Conservation (phyloP, 2,113 vertebrate genomes). For the Ictalurus furcatus region DNA sequence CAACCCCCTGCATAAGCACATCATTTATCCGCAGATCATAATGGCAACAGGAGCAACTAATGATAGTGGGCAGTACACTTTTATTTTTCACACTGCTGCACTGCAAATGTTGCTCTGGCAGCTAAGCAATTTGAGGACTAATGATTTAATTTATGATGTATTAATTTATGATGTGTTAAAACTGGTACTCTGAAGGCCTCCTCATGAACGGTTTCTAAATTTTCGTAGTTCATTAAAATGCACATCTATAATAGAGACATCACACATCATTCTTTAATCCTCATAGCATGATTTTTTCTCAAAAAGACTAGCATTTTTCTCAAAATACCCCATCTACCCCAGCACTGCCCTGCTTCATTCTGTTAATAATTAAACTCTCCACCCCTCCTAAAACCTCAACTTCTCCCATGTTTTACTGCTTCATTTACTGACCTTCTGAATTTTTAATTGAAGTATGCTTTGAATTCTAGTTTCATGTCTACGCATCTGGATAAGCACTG, state of each 20-base stretch:
- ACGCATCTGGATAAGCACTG: neutral
- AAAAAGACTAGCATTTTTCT: neutral
- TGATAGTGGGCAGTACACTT: neutral
- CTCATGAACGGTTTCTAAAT: neutral
- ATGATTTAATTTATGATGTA: neutral
- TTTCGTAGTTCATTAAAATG: neutral
- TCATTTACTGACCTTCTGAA: neutral
- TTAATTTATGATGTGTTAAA: neutral
- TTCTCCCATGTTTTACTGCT: neutral
- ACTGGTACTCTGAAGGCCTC: neutral
- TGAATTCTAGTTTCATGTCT: neutral
- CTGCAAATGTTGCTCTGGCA: neutral
- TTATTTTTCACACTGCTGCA: neutral
- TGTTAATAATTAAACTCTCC: neutral
- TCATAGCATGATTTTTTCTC: neutral
- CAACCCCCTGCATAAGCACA: neutral
- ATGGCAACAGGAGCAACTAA: neutral
- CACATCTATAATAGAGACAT: neutral
- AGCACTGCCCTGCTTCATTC: neutral
- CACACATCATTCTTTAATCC: neutral
- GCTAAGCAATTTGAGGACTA: neutral
- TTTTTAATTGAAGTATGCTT: neutral
- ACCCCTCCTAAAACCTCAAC: neutral
- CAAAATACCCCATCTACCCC: neutral
- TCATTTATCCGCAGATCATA: slow-evolving; percentile 3